Conservation (phyloP, 2,113 vertebrate genomes). For the Sinocyclocheilus anophthalmus region DNA sequence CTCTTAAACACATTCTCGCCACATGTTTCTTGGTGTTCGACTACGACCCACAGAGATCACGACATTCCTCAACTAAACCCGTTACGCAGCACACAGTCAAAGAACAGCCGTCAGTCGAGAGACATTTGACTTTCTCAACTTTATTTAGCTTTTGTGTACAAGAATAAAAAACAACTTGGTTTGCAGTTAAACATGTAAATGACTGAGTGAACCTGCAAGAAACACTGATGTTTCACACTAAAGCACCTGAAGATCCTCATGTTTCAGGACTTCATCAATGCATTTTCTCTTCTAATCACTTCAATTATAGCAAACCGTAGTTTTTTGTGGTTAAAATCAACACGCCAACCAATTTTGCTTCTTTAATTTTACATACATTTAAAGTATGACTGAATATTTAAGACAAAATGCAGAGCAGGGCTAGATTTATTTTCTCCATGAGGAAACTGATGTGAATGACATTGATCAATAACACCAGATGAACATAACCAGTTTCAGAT, state of each 20-base stretch:
- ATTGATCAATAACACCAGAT: no score
- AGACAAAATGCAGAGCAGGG: no score
- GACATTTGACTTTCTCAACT: not conserved
- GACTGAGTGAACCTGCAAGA: not conserved
- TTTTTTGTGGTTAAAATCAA: no score
- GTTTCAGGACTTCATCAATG: not conserved
- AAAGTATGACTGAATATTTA: no score
- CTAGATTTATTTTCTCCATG: no score
- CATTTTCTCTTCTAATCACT: not conserved
- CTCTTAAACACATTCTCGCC: not conserved
- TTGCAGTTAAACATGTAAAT: not conserved
- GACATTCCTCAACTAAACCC: not conserved
- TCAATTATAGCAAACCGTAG: not conserved
- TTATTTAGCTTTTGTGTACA: constrained; percentile 11
- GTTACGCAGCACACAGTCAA: no score
- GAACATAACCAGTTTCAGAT: no score
- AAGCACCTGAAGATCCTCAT: not conserved
- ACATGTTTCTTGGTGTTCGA: not conserved
- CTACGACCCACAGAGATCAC: not conserved
- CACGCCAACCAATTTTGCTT: no score
- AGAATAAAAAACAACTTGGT: not conserved
- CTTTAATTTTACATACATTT: no score
- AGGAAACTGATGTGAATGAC: no score
- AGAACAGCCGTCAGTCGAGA: not conserved
- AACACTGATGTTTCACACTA: not conserved